Evolutionary conservation across 1,140 invertebrate species (phyloP).

Genomic region (Capitella teleta): DNA sequence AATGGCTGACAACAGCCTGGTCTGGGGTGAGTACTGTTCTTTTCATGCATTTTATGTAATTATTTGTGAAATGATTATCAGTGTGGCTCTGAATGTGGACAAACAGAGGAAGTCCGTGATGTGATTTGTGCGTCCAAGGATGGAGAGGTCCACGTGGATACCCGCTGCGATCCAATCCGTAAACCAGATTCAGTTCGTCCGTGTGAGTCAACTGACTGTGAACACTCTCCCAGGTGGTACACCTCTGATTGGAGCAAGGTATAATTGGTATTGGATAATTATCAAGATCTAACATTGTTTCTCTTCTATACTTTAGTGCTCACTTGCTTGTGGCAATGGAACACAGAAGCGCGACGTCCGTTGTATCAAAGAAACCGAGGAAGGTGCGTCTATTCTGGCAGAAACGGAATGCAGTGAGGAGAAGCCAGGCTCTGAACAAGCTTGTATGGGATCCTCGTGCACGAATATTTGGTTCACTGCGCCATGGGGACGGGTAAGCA

Average conservation of each 20-base stretch:
- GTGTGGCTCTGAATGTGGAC: conserved; percentile 62
- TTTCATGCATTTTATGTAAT: not conserved
- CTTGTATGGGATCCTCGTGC: conserved; percentile 24
- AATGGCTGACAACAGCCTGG: conserved; percentile 82
- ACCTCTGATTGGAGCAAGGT: conserved; percentile 53
- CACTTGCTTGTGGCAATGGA: conserved; percentile 7
- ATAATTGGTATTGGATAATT: conserved; percentile 1
- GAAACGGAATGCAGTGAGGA: conserved; percentile 12
- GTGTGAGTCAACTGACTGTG: conserved; percentile 46
- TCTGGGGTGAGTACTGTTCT: conserved; percentile 57
- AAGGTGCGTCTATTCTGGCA: not conserved
- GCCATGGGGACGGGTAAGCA: conserved; percentile 46
- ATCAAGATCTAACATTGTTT: conserved; percentile 12
- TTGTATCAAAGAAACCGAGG: conserved; percentile 59
- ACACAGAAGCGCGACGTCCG: conserved; percentile 71
- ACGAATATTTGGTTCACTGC: conserved; percentile 64
- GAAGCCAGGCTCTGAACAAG: conserved; percentile 7
- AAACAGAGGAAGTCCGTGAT: conserved; percentile 59
- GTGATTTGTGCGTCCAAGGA: conserved; percentile 61
- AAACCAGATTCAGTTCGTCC: conserved; percentile 45
- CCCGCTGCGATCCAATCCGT: conserved; percentile 51
- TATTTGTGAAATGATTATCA: not conserved
- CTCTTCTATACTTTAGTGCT: conserved; percentile 38
- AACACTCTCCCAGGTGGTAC: conserved; percentile 65
- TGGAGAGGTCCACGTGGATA: conserved; percentile 57